A percentile compares a stretch with the other conserved stretches of the same genome.
phyloP scores from a whole-genome alignment of 2,888 invertebrate genomes.

The Hypomecis atomaria region DNA sequence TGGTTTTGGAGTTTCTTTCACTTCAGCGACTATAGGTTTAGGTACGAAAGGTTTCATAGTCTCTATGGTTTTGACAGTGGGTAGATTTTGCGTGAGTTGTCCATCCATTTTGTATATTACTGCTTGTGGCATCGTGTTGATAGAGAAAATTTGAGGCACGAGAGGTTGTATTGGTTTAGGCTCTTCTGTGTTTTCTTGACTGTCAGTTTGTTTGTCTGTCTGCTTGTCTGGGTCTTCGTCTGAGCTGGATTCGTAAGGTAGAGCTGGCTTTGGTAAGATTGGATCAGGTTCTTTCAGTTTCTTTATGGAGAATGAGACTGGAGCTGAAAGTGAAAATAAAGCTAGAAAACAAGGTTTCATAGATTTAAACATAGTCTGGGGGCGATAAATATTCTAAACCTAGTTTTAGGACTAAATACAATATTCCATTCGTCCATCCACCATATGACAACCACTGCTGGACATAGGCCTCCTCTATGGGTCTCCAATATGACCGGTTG shows the following conservation, averaged over 20 bases:
- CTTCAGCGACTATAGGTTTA: slow-evolving; percentile 45
- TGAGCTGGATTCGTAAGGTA: slow-evolving; percentile 91
- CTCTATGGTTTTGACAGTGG: slow-evolving; percentile 51
- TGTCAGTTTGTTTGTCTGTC: slow-evolving; percentile 48
- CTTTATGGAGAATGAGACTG: slow-evolving; percentile 94
- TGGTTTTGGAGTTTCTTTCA: slow-evolving; percentile 44
- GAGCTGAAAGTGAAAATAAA: slow-evolving; percentile 71
- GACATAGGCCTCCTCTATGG: too few species aligned
- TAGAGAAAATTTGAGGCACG: slow-evolving; percentile 42
- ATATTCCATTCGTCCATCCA: too few species aligned
- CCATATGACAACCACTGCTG: too few species aligned
- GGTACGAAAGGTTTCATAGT: slow-evolving; percentile 34
- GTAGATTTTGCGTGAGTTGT: slow-evolving; percentile 53
- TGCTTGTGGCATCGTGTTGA: slow-evolving; percentile 59
- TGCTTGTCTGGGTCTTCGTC: slow-evolving; percentile 83
- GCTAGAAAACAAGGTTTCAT: neutral
- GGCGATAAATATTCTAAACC: too few species aligned
- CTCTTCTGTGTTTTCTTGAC: slow-evolving; percentile 44
- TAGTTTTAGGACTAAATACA: too few species aligned
- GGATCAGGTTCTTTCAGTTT: slow-evolving; percentile 90
- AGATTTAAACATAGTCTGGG: neutral
- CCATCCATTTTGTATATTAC: slow-evolving; percentile 72
- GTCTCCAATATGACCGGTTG: too few species aligned
- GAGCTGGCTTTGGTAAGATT: slow-evolving; percentile 88
- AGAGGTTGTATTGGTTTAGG: slow-evolving; percentile 13